Evolutionary conservation across 2,797 vertebrate genomes (phyloP).

Genomic region (Zenarchopterus dispar): DNA sequence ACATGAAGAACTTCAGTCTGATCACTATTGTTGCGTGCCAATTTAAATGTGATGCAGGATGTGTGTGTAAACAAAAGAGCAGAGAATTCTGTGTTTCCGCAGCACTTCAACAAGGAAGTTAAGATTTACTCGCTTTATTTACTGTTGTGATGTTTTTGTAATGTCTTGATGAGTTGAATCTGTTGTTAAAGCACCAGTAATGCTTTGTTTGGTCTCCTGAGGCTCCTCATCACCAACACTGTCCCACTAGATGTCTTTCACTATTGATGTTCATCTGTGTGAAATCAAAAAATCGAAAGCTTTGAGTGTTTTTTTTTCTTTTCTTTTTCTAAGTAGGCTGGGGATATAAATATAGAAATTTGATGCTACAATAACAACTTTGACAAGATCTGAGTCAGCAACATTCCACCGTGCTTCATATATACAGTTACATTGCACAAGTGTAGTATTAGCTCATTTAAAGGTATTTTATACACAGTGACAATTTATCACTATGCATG

Average conservation of each 20-base stretch:
- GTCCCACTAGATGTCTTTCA: slow-evolving; percentile 8
- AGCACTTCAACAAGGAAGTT: slow-evolving; percentile 7
- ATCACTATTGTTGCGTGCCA: slow-evolving; percentile 56
- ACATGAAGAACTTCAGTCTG: slow-evolving; percentile 18
- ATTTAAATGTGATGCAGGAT: slow-evolving; percentile 26
- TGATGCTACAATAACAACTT: slow-evolving; percentile 1
- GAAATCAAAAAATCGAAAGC: slow-evolving; percentile 7
- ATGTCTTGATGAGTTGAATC: slow-evolving; percentile 21
- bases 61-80: slow-evolving; percentile 29
- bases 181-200: slow-evolving; percentile 32
- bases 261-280: slow-evolving; percentile 14
- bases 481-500: slow-evolving; percentile 4
- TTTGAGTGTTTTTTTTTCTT: slow-evolving; percentile 8
- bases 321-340: slow-evolving; percentile 4
- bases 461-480: background rate
- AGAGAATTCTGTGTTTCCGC: slow-evolving; percentile 12
- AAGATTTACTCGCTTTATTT: slow-evolving; percentile 14
- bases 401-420: slow-evolving; percentile 1
- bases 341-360: background rate
- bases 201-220: slow-evolving; percentile 15
- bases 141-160: slow-evolving; percentile 27
- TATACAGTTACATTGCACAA: background rate
- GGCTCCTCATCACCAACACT: slow-evolving; percentile 12
- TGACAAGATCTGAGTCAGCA: background rate
- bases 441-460: background rate